Evolutionary conservation across 2,888 invertebrate species (phyloP), one percentile per base, ranked within the genome.

Genomic region (Synergus laeviventris): DNA sequence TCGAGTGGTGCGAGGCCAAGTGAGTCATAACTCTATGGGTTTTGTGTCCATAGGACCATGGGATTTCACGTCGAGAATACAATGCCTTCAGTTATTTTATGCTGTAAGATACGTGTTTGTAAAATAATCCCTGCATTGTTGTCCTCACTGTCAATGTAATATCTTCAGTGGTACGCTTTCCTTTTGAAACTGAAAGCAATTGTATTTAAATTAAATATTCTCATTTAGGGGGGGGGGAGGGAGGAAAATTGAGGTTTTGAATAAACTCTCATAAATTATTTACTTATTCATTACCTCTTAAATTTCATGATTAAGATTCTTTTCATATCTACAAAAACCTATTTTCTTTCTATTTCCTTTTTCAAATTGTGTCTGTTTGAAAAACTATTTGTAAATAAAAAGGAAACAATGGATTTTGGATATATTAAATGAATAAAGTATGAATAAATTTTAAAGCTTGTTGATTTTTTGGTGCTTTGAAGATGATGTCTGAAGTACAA

Each of bases 121-220:
- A 86, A 87, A 87, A 86, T 87, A 87, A 87, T 87, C 87, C 87
- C 78, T 74, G 83, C 86, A 86, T 87, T 87, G 87, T 87, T 84
- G 82, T 74, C 78, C 83, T 82, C 80, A 81, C 81, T 64, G 78
- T 18, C 60, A 21, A 24, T 49, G 45, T 49, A 49, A 11, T 12
- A 56, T 56, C 3, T 14, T 21, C 21, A 56, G 56, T 56, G 12
- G 56, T 56, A 21, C 31, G 5, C 56, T 56, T 12, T 56, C 12
- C 11, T 56, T 56, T 5, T 12, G 3, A 56, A 56, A 14, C 12
- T 21, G 56, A 56, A 14, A 56, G 21, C 56, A 24, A 21, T 11
- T 56, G 49, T 49, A n/a, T 24, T 21, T 11, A 18, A 18, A 56
- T 56, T 56, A 14, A 5, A 56, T 18, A 56, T 14, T 56, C 18